phyloP scores from a whole-genome alignment of 1,140 invertebrate species.

The Drosophila suzukii region DNA sequence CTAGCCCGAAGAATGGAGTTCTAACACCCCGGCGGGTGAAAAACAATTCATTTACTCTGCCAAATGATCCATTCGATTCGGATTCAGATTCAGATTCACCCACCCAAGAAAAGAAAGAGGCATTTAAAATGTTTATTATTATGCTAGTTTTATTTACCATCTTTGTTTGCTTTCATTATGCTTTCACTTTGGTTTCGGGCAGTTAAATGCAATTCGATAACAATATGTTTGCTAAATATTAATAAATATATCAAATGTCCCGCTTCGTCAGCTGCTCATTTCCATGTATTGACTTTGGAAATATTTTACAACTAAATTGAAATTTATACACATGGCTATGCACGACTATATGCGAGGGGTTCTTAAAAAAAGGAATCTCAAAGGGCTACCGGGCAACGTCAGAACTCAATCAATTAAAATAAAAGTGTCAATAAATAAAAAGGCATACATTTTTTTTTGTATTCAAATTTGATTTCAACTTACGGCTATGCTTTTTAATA shows the following conservation, averaged over 20 bases:
- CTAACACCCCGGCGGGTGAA: background rate
- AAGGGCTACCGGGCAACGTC: constrained; percentile 4
- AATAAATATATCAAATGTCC: constrained; percentile 77
- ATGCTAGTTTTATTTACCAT: constrained; percentile 77
- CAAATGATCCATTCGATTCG: constrained; percentile 16
- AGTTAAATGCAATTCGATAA: constrained; percentile 78
- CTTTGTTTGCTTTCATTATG: constrained; percentile 56
- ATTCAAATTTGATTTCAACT: constrained; percentile 25
- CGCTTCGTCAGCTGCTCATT: constrained; percentile 22
- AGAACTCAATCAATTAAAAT: constrained; percentile 19
- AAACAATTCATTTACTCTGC: constrained; percentile 22
- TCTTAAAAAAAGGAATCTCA: background rate
- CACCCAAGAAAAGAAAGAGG: constrained; percentile 25
- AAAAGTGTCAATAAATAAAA: constrained; percentile 20
- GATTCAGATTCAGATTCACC: background rate
- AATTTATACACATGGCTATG: constrained; percentile 54
- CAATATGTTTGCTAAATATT: constrained; percentile 80
- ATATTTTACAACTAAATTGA: constrained; percentile 61
- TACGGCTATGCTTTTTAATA: constrained; percentile 30
- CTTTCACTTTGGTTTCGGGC: constrained; percentile 46
- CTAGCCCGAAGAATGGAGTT: constrained; percentile 13
- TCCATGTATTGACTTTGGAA: constrained; percentile 36
- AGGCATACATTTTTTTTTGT: constrained; percentile 9
- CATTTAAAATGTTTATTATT: constrained; percentile 81
- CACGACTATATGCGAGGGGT: constrained; percentile 3